A percentile compares a stretch with the other conserved stretches of the same genome.
phyloP scores from a whole-genome alignment of 2,113 vertebrate species.

The Chloropsis cyanopogon region DNA sequence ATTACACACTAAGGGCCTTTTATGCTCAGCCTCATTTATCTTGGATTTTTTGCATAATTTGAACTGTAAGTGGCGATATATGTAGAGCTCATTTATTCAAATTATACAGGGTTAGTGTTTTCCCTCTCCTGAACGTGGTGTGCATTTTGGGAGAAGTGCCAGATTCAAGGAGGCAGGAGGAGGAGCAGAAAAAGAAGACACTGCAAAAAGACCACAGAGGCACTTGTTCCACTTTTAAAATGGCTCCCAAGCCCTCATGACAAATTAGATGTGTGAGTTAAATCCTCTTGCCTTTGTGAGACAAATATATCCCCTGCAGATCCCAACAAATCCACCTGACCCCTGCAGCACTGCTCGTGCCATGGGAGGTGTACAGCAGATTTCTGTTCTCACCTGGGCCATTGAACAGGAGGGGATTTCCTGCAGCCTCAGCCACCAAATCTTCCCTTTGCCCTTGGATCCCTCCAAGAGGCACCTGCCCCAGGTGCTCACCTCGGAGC shows the following conservation, averaged over 20 bases:
- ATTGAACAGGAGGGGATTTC: neutral
- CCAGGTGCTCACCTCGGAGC: neutral
- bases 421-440: neutral
- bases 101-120: slow-evolving; percentile 62
- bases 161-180: neutral
- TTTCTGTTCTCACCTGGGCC: neutral
- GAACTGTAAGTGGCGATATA: slow-evolving; percentile 35
- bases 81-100: slow-evolving; percentile 54
- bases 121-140: slow-evolving; percentile 32
- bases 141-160: slow-evolving; percentile 34
- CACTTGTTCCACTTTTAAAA: neutral
- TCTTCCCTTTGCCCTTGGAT: neutral
- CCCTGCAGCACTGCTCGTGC: neutral
- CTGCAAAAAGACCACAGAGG: neutral
- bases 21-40: slow-evolving; percentile 51
- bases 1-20: slow-evolving; percentile 39
- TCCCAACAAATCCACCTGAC: neutral
- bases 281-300: neutral
- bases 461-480: neutral
- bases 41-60: slow-evolving; percentile 59
- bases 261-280: neutral
- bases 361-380: neutral
- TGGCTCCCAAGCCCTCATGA: neutral
- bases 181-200: slow-evolving; percentile 12
- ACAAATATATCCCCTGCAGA: neutral